Evolutionary conservation across 1,140 invertebrate genomes (phyloP), one percentile per base, ranked within the genome.

Genomic region (Vanessa atalanta): DNA sequence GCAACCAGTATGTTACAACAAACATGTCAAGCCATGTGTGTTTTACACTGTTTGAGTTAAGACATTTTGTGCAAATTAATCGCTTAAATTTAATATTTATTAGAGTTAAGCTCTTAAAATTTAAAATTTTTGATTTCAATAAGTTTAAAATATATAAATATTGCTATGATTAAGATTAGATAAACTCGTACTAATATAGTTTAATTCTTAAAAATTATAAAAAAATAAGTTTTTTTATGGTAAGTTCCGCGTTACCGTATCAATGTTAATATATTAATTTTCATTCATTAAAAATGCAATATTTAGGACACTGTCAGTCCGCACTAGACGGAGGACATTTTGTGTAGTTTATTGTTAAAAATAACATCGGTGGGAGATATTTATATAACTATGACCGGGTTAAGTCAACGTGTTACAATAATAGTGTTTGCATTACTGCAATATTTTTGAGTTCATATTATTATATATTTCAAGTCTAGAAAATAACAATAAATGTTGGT

Each of bases 381-480:
- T 90, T 89, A 79, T 87, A 80, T 82, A 79, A 86, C 85, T 88
- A 87, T 88, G 85, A 91, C 89, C 89, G 82, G 88, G 89, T 91
- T 90, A 90, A 89, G 79, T 83, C 82, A 80, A 79, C 80, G 78
- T 80, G 72, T 80, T 77, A 80, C 82, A 86, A 78, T 86, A 83
- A 75, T 75, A 75, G 61, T 63, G 63, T 71, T 71, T 72, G 64
- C 60, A 64, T 37, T 20, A 64, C 37, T 69, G 66, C 13, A 47
- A 15, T 57, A 26, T 20, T 47, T 69, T 23, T 15, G 43, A 16
- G 15, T 0, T 60, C 23, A 57, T 50, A 48, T 20, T 51, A n/a
- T n/a, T n/a, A n/a, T n/a, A 23, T 51, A 66, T 66, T 7, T 26
- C 5, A 8, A 65, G 3, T n/a, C 16, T 31, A 50, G 61, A 43